phyloP scores from a whole-genome alignment of 64 coral and sea anemone genomes.

The Catalaphyllia jardinei region DNA sequence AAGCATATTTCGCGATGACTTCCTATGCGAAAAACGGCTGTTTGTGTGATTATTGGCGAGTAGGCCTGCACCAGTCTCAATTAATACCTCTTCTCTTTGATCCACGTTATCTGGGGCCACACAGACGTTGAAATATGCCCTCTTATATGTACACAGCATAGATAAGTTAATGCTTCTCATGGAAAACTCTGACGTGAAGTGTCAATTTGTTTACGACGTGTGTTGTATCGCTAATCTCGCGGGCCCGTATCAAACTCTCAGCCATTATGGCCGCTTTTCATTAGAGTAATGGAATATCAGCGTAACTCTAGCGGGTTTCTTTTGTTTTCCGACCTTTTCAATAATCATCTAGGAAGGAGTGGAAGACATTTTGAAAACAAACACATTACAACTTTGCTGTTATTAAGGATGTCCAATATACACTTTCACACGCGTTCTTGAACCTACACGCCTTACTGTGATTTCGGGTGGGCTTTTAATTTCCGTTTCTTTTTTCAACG shows the following conservation, averaged over 20 bases:
- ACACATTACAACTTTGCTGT: slow-evolving; percentile 4
- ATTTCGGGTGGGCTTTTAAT: not conserved
- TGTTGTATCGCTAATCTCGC: not conserved
- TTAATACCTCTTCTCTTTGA: not conserved
- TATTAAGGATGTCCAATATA: not conserved
- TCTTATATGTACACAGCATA: slow-evolving; percentile 3
- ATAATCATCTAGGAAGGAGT: not conserved
- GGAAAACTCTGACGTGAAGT: not conserved
- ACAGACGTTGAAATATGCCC: slow-evolving; percentile 31
- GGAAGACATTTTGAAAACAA: slow-evolving; percentile 39
- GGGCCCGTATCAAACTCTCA: not conserved
- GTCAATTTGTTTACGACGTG: slow-evolving; percentile 26
- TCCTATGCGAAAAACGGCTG: slow-evolving; percentile 11
- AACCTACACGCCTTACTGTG: not conserved
- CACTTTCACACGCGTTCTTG: not conserved
- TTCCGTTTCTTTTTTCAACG: slow-evolving; percentile 21
- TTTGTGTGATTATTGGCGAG: not conserved
- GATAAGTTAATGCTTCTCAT: slow-evolving; percentile 14
- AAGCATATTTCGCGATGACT: not conserved
- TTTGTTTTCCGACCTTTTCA: slow-evolving; percentile 22
- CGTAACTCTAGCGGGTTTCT: slow-evolving; percentile 16
- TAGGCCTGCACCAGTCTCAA: not conserved
- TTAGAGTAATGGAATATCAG: not conserved
- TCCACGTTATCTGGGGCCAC: slow-evolving; percentile 13
- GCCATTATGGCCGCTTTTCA: slow-evolving; percentile 4